These are phyloP conservation scores for Erynnis tages DNA, from an alignment of 2,888 invertebrate genomes.

Conservation along the genomic window DNA sequence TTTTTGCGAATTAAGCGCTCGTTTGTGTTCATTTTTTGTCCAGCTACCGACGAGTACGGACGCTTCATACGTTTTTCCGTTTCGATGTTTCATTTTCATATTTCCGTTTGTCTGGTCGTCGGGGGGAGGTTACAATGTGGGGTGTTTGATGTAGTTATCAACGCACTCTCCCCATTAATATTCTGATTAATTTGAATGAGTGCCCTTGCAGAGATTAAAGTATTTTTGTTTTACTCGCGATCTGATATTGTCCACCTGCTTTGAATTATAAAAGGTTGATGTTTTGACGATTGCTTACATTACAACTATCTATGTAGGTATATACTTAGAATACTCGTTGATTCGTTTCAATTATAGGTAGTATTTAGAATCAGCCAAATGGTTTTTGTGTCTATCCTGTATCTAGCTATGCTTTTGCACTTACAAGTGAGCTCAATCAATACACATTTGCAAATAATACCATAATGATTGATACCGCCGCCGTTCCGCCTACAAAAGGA, in stretches of 20 bases:
- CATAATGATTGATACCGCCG: neutral
- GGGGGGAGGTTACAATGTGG: slow-evolving; percentile 57
- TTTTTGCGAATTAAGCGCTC: slow-evolving; percentile 80
- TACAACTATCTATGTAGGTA: too few relatives aligned
- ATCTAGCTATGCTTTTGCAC: too few relatives aligned
- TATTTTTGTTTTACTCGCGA: slow-evolving; percentile 31
- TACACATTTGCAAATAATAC: too few relatives aligned
- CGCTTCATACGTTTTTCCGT: slow-evolving; percentile 77
- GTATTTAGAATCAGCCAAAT: too few relatives aligned
- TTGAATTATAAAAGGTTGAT: neutral
- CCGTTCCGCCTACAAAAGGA: slow-evolving; percentile 2
- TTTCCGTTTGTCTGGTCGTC: slow-evolving; percentile 75
- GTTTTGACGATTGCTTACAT: too few relatives aligned
- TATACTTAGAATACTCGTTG: too few relatives aligned
- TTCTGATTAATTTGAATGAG: slow-evolving; percentile 62
- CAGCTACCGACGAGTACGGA: slow-evolving; percentile 57
- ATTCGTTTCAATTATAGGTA: too few relatives aligned
- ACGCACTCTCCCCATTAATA: slow-evolving; percentile 46
- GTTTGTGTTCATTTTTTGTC: slow-evolving; percentile 78
- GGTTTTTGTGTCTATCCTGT: too few relatives aligned
- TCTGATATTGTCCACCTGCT: slow-evolving; percentile 22
- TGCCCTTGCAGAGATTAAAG: slow-evolving; percentile 47
- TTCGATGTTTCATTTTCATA: slow-evolving; percentile 78
- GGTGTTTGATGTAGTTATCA: slow-evolving; percentile 45
- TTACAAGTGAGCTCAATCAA: too few relatives aligned